These are phyloP conservation scores for Brachyhypopomus occidentalis DNA, from an alignment of 2,113 vertebrate species.

Conservation along the genomic window DNA sequence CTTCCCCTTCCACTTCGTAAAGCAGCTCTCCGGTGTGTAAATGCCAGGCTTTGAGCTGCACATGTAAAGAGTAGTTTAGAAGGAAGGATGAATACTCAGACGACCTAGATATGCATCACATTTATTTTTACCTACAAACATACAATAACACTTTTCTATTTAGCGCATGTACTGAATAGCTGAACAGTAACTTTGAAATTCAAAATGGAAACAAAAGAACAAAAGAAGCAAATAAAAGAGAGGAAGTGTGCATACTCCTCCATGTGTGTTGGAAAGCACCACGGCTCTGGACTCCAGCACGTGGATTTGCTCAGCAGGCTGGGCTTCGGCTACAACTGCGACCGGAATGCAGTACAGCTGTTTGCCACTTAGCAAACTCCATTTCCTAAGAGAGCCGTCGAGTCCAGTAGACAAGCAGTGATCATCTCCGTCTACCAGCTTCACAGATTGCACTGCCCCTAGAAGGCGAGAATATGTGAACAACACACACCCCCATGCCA, in stretches of 20 bases:
- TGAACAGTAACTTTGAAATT: neutral
- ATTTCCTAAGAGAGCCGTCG: slow-evolving; percentile 73
- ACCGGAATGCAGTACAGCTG: slow-evolving; percentile 68
- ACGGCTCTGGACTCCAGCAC: slow-evolving; percentile 65
- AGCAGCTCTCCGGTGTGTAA: slow-evolving; percentile 69
- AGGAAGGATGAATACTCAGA: neutral
- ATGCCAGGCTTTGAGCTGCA: slow-evolving; percentile 74
- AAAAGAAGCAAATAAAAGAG: neutral
- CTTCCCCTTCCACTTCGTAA: slow-evolving; percentile 49
- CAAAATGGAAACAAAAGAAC: neutral
- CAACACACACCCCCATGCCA: neutral
- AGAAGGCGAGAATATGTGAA: neutral
- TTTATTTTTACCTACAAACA: too few relatives aligned
- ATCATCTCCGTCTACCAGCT: slow-evolving; percentile 60
- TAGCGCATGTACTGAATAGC: neutral
- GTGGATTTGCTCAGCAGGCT: slow-evolving; percentile 60
- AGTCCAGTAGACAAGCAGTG: slow-evolving; percentile 73
- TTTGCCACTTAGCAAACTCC: slow-evolving; percentile 73
- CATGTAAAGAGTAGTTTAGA: neutral
- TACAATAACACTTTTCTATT: neutral
- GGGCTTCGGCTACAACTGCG: slow-evolving; percentile 41
- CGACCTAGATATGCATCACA: too few relatives aligned
- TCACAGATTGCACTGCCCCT: slow-evolving; percentile 73
- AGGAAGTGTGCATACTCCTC: slow-evolving; percentile 65
- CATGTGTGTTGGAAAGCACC: slow-evolving; percentile 65